Evolutionary conservation across 2,797 vertebrate species (phyloP), one percentile per base, ranked within the genome.

Genomic region (Petrocephalus sullivani): DNA sequence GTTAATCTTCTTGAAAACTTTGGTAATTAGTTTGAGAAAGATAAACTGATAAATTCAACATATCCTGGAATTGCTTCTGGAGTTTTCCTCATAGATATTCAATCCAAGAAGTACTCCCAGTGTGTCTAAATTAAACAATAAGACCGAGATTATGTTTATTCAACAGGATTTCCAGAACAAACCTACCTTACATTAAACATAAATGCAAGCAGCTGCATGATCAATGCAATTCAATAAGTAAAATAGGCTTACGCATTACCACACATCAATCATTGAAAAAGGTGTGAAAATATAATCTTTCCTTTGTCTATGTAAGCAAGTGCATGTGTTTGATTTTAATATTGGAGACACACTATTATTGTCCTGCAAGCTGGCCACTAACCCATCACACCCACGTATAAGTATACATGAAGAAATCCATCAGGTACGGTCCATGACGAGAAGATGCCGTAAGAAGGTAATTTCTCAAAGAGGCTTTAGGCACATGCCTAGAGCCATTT

Each of bases 1-100:
- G 75, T 81, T 95, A 95, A 96, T 96, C 95, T 96, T 96, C 94
- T 93, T 95, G 95, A 96, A 95, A 96, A 95, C 93, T 93, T 91
- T 87, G 90, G 95, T 96, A 96, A 96, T 96, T 95, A 96, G 93
- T 93, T 94, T 94, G 95, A 95, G 94, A 93, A 96, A 96, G 95
- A 94, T 94, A 96, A 96, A 96, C 95, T 96, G 93, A 94, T 94
- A 94, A 96, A 96, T 95, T 95, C 95, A 94, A 94, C 95, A 94
- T 94, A 94, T 94, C 94, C 94, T 92, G 92, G 95, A 96, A 96
- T 96, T 96, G 94, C 95, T 95, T 95, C 95, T 94, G 96, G 95
- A 96, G 95, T 95, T 91, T 54, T 53, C 81, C 67, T 83, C 83
- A 88, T 85, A 85, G 82, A 33, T 71, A 21, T 57, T 89, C 37